Conservation (phyloP, 30 jellyfish, hydroid and myxozoan species). For the Aurelia coerulea region DNA sequence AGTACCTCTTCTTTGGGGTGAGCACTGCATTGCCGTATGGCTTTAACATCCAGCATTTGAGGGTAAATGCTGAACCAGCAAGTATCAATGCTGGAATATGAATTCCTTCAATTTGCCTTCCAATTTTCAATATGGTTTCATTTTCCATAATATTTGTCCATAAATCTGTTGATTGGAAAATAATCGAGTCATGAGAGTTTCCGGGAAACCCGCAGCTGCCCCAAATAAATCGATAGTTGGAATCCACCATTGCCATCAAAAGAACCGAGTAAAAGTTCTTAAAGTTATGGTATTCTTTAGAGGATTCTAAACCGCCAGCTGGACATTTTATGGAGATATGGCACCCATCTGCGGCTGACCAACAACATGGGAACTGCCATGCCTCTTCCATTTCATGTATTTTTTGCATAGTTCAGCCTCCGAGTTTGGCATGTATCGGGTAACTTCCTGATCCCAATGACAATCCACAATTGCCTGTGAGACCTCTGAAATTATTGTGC, state of each 20-base stretch:
- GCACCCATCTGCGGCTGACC: conserved; percentile 3
- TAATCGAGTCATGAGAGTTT: conserved; percentile 13
- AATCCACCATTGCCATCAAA: conserved; percentile 10
- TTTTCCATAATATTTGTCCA: neutral
- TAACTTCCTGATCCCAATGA: neutral
- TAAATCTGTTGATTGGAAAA: neutral
- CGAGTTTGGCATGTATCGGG: conserved; percentile 5
- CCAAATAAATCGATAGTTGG: conserved; percentile 10
- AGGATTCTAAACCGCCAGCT: conserved; percentile 12
- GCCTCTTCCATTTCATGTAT: neutral
- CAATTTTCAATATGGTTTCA: neutral
- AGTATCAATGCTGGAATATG: too few species aligned
- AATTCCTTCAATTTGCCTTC: too few species aligned
- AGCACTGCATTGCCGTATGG: too few species aligned
- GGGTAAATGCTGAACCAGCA: too few species aligned
- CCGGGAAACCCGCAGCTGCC: conserved; percentile 22
- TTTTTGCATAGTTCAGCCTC: neutral
- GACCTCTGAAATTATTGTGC: conserved; percentile 12
- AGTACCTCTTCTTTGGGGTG: too few species aligned
- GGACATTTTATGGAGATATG: conserved; percentile 16
- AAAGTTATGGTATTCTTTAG: conserved; percentile 29
- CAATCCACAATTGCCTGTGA: neutral
- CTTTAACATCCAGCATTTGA: too few species aligned
- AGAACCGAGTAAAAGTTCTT: neutral
- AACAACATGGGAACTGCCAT: conserved; percentile 30